Evolutionary conservation across 2,797 vertebrate species (phyloP), one percentile per base, ranked within the genome.

Genomic region (Acestrorhynchus altus): DNA sequence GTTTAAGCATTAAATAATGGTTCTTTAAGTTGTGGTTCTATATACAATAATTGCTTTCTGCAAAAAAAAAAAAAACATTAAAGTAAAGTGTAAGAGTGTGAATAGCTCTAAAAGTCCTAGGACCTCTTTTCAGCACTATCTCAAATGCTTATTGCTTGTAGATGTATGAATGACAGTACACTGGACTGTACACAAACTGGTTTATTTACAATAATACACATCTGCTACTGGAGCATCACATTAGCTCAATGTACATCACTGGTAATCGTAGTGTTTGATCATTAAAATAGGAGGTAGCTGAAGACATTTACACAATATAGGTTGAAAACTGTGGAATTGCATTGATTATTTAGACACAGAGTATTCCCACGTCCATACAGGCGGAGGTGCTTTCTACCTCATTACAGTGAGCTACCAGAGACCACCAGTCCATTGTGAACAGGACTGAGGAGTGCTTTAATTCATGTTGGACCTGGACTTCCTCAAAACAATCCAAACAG

Each of bases 151-250:
- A 5, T 18, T 0, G 10, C 16, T 4, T 13, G 20, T 26, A 46
- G n/a, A 46, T n/a, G 59, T 20, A 26, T 54, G 54, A 42, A 47
- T 59, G 44, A 13, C 13, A 11, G 44, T 10, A 46, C 44, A 13
- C 44, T 13, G 1, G 4, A 4, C 0, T 26, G 52, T 56, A 60
- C 7, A 35, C 57, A 60, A 60, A 60, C 88, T 72, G 84, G 26
- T 90, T 92, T 92, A 92, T 92, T 92, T 90, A 92, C 87, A 92
- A 60, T 13, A 63, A 75, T 68, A 66, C 73, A 91, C 89, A 91
- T 76, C 59, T 35, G 35, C 28, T 82, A 68, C 26, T n/a, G 67
- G 79, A 24, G 59, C 40, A 71, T 26, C 79, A 81, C 74, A 49
- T 77, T 54, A 77, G 10, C 22, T 51, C 3, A 54, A 0, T 15